Evolutionary conservation across 2,797 vertebrate species (phyloP), one percentile per base, ranked within the genome.

Genomic region (Clarias fuscus): DNA sequence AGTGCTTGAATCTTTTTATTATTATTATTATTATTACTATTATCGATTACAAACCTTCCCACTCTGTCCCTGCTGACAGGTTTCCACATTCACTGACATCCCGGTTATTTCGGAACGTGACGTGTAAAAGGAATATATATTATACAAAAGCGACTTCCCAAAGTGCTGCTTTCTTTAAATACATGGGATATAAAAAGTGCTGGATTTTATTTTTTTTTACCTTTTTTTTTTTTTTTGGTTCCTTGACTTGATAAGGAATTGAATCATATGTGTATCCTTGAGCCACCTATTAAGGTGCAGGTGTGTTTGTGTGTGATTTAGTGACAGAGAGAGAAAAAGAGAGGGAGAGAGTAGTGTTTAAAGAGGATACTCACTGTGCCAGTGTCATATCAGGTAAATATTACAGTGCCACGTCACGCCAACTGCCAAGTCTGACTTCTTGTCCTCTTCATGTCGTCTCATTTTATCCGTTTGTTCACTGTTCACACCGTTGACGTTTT

Each of bases 381-480:
- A 77, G 65, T 79, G 13, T 85, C 88, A 73, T 84, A 84, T 86
- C 86, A 89, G 90, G 80, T 75, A 53, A 80, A 82, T 83, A 73
- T 75, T 37, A 71, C 82, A 61, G 80, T 64, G 85, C 84, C 80
- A 83, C 82, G 73, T 89, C 88, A 89, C 88, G 84, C 88, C 30
- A 86, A 89, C 90, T 90, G 84, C 75, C 88, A 79, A 43, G 17
- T 87, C 72, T 56, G 65, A 65, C 75, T 84, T 61, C 71, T 17
- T 67, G 27, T 83, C 88, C 56, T 83, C 43, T 87, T 65, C 88
- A 88, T 90, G 89, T 91, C 87, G 89, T 89, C 85, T 70, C 30
- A 56, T 70, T 77, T 30, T 53, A 88, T 87, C 90, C 68, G 53
- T 88, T 71, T 91, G 83, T 86, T 88, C 83, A 70, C 43, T 17